phyloP scores from a whole-genome alignment of 2,888 invertebrate species.

The Opisthograptis luteolata region DNA sequence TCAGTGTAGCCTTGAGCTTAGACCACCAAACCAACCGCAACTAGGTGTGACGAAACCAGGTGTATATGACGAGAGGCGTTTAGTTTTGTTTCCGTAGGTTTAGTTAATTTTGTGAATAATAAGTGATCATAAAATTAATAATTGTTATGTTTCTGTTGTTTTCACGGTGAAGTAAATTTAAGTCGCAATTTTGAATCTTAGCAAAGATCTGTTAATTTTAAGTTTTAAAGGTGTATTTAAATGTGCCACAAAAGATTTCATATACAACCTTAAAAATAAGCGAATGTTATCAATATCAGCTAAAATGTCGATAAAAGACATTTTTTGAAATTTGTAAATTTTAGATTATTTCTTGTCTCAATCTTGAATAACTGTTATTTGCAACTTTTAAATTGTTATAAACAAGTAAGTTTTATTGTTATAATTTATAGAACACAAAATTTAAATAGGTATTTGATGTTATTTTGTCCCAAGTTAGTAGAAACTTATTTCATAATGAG shows the following conservation, averaged over 20 bases:
- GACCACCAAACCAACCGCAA: too few relatives aligned
- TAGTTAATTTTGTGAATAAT: slow-evolving; percentile 25
- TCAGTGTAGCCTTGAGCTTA: slow-evolving; percentile 2
- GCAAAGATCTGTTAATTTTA: slow-evolving; percentile 60
- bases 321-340: too few relatives aligned
- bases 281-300: slow-evolving; percentile 6
- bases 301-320: slow-evolving; percentile 16
- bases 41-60: too few relatives aligned
- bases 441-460: neutral
- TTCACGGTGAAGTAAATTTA: slow-evolving; percentile 38
- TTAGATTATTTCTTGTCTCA: too few relatives aligned
- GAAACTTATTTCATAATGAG: slow-evolving; percentile 32
- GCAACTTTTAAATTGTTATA: neutral
- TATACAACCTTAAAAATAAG: slow-evolving; percentile 1
- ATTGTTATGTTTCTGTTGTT: slow-evolving; percentile 42
- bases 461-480: slow-evolving; percentile 12
- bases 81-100: slow-evolving; percentile 2
- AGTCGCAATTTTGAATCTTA: slow-evolving; percentile 59
- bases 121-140: slow-evolving; percentile 32
- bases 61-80: slow-evolving; percentile 5
- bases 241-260: slow-evolving; percentile 43
- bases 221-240: slow-evolving; percentile 39
- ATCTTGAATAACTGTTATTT: too few relatives aligned
- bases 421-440: neutral
- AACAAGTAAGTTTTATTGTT: too few relatives aligned